Evolutionary conservation across 2,888 invertebrate species (phyloP), one percentile per base, ranked within the genome.

Genomic region (Perizoma flavofasciatum): DNA sequence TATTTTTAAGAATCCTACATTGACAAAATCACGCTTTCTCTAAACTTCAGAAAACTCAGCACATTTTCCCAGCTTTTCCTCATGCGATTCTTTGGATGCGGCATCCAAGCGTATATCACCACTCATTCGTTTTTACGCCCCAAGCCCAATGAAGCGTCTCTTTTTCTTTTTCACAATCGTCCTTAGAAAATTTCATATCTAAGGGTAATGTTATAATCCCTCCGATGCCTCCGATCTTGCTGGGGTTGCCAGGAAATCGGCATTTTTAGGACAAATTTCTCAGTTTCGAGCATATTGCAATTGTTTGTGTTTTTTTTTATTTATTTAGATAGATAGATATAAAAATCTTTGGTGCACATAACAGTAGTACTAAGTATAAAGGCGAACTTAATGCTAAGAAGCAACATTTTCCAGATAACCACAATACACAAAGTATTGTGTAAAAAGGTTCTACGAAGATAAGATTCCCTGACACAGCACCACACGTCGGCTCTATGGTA

Each of bases 121-220:
- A 60, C 63, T 61, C 55, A 64, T 64, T 64, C 64, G 64, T 61
- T 61, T 64, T 64, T 55, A 64, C 64, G 58, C 58, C 64, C 61
- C 49, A 49, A 64, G 53, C 49, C 50, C 61, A 61, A 64, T 64
- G 64, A 61, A 58, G 61, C 58, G 64, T 11, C 33, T 10, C 48
- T 58, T 55, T 61, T 61, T 59, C 62, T 59, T 59, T 54, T 51
- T 55, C 60, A 64, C 64, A 64, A 64, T 64, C 64, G 64, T 57
- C 61, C 61, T 64, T 55, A 61, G 63, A 53, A 62, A 66, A 67
- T 67, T 66, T 60, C 61, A 62, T 63, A 66, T 63, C 67, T 62
- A 49, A 51, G 63, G 61, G 62, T 67, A 66, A 67, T 65, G 66
- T 66, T 61, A 67, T 67, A 67, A 67, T 67, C 67, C 63, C 55